These are phyloP conservation scores for Rhorus exstirpatorius DNA, from an alignment of 2,888 invertebrate genomes.

Conservation along the genomic window DNA sequence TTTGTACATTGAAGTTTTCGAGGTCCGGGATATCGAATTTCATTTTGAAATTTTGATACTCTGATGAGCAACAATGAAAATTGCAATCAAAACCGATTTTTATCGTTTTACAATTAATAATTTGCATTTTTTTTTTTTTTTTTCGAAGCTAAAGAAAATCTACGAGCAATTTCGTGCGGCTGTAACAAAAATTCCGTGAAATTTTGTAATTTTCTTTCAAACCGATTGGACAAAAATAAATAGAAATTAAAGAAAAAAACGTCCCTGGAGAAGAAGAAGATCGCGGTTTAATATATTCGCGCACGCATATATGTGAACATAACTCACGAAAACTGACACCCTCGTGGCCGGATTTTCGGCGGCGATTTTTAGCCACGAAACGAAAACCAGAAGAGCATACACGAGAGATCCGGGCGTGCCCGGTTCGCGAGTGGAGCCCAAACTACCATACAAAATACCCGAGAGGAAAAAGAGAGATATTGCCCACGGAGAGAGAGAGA, in stretches of 20 bases:
- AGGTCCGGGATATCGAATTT: too few species aligned
- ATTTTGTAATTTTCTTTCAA: neutral
- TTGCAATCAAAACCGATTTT: too few species aligned
- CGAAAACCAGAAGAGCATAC: slow-evolving; percentile 7
- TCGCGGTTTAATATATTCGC: slow-evolving; percentile 1
- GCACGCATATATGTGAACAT: slow-evolving; percentile 31
- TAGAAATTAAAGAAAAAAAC: neutral
- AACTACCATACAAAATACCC: slow-evolving; percentile 35
- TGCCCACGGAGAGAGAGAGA: slow-evolving; percentile 10
- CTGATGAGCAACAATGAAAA: too few species aligned
- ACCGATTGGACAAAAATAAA: neutral
- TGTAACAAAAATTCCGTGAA: slow-evolving; percentile 10
- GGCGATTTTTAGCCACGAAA: slow-evolving; percentile 34
- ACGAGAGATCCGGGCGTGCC: slow-evolving; percentile 34
- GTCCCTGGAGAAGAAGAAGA: neutral
- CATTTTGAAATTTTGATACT: too few species aligned
- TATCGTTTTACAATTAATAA: too few species aligned
- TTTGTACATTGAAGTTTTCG: too few species aligned
- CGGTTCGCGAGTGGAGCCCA: slow-evolving; percentile 34
- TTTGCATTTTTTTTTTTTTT: too few species aligned
- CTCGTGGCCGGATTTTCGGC: slow-evolving; percentile 7
- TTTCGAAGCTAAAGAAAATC: neutral
- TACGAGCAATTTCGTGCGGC: neutral
- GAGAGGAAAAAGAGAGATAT: slow-evolving; percentile 11
- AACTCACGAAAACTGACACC: slow-evolving; percentile 46